Evolutionary conservation across 2,888 invertebrate genomes (phyloP), one percentile per base, ranked within the genome.

Genomic region (Clistopyga incitator): DNA sequence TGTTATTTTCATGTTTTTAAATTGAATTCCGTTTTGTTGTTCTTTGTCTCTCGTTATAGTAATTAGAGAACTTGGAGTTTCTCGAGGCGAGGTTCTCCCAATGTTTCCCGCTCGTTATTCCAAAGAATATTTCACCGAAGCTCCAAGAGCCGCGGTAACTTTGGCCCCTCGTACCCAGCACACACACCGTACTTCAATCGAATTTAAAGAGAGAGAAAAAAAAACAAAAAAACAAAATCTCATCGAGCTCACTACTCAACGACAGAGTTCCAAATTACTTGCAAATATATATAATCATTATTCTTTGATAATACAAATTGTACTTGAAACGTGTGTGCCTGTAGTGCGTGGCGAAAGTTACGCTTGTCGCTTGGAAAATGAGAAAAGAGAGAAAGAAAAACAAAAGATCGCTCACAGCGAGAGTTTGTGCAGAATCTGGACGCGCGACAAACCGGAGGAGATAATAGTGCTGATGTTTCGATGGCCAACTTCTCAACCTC

Each of bases 101-200:
- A n/a, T 77, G 23, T 77, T 65, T 67, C 18, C 45, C 15, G 59
- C 50, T 70, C 15, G 56, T 42, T 23, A 25, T 76, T 65, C 29
- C 34, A 78, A 72, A 78, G 61, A 70, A 64, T 75, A 78, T 70
- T 70, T 71, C 29, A 74, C 71, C 59, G 52, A 71, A 78, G 76
- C 70, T 76, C 70, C 54, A 70, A 82, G 72, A 59, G 72, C 42
- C 59, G 68, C 59, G 68, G 78, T 61, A 82, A 78, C 67, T 52
- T 74, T 82, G 78, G 78, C 68, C 82, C 74, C 82, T 78, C 78
- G 52, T 82, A 82, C 74, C 82, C 45, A 56, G 65, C 47, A 77
- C 81, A 64, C 47, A 77, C 81, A 64, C 64, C 18, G 45, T 68
- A 18, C 47, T 70, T 18, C 10, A 38, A 38, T 38, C 10, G 0